Evolutionary conservation across 1,140 invertebrate species (phyloP).

Genomic region (Magallana gigas): DNA sequence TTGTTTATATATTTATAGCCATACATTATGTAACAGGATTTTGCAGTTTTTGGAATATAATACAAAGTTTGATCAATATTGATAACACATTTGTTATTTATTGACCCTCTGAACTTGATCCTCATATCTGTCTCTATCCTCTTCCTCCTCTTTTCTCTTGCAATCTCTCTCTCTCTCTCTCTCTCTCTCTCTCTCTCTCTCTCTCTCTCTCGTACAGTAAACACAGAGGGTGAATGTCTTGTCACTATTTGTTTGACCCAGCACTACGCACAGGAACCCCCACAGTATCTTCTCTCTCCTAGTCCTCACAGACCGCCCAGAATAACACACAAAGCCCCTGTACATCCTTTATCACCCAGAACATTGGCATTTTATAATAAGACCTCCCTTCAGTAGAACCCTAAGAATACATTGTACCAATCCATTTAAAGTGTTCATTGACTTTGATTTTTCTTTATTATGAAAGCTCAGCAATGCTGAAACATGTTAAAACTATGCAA

Average conservation of each 20-base stretch:
- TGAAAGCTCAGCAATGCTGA: not conserved
- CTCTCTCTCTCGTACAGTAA: not conserved
- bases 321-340: not conserved
- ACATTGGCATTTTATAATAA: not conserved
- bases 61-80: too few relatives aligned
- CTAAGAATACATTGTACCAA: not conserved
- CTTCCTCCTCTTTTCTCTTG: too few relatives aligned
- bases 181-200: too few relatives aligned
- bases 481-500: not conserved
- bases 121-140: too few relatives aligned
- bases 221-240: not conserved
- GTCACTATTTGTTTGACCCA: not conserved
- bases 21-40: too few relatives aligned
- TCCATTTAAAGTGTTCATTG: constrained; percentile 13
- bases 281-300: not conserved
- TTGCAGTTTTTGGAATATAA: too few relatives aligned
- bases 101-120: too few relatives aligned
- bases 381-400: not conserved
- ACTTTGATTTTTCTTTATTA: constrained; percentile 3
- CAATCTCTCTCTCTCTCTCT: too few relatives aligned
- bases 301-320: not conserved
- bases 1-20: too few relatives aligned
- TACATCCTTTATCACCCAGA: constrained; percentile 7
- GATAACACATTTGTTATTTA: too few relatives aligned
- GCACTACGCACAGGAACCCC: not conserved